These are phyloP conservation scores for Epirrita christyi DNA, from an alignment of 2,888 invertebrate genomes.

Conservation along the genomic window DNA sequence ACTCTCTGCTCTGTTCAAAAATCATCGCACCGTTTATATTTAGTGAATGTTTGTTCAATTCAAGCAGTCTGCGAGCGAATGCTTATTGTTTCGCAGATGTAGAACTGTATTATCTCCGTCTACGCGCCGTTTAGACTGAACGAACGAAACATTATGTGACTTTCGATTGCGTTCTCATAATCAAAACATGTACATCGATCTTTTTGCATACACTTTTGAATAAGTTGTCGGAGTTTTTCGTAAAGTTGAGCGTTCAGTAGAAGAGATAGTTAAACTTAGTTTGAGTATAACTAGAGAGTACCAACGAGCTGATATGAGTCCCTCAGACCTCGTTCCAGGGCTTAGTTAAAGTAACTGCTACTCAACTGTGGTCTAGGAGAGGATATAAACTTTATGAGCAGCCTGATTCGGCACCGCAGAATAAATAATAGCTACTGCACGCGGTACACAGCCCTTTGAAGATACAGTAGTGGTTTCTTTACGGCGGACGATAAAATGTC, in stretches of 20 bases:
- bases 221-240: too few species aligned
- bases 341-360: slow-evolving; percentile 2
- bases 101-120: too few species aligned
- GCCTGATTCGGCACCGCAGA: slow-evolving; percentile 12
- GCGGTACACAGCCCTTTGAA: slow-evolving; percentile 5
- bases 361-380: slow-evolving; percentile 10
- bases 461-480: slow-evolving; percentile 7
- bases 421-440: background rate
- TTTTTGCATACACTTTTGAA: too few species aligned
- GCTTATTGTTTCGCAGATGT: too few species aligned
- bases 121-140: too few species aligned
- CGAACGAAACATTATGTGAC: too few species aligned
- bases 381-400: slow-evolving; percentile 25
- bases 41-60: too few species aligned
- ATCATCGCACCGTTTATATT: too few species aligned
- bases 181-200: too few species aligned
- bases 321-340: background rate
- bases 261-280: background rate
- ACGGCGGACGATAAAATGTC: slow-evolving; percentile 13
- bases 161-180: too few species aligned
- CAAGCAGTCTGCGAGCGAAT: too few species aligned
- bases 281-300: background rate
- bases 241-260: background rate
- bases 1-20: background rate
- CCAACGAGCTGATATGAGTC: background rate